Evolutionary conservation across 2,797 vertebrate genomes (phyloP).

Genomic region (Octomys mimax): DNA sequence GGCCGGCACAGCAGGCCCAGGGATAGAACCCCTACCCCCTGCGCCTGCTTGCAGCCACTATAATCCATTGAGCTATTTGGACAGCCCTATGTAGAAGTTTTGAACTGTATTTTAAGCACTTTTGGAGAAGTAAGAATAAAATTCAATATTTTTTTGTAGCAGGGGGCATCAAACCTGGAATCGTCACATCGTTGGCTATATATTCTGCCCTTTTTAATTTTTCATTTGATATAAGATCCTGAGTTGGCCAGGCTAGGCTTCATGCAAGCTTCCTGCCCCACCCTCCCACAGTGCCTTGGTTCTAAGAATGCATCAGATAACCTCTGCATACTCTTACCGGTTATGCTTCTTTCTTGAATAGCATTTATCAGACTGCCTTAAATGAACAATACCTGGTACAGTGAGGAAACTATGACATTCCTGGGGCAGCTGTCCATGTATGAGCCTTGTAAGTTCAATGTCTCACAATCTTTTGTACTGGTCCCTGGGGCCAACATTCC

Average conservation of each 20-base stretch:
- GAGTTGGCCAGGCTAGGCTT: not conserved
- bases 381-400: not conserved
- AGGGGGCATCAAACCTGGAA: not conserved
- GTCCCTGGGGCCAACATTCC: not conserved
- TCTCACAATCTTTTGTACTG: not conserved
- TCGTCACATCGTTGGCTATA: not conserved
- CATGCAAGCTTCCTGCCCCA: not conserved
- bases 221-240: not conserved
- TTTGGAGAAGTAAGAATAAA: not conserved
- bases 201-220: not conserved
- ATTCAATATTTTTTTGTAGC: not conserved
- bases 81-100: not conserved
- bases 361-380: not conserved
- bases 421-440: not conserved
- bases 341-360: not conserved
- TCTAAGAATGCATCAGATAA: not conserved
- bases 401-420: not conserved
- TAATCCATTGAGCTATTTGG: too few species aligned
- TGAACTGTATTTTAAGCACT: not conserved
- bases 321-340: not conserved
- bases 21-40: too few species aligned
- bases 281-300: not conserved
- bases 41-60: too few species aligned
- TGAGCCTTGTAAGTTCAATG: not conserved
- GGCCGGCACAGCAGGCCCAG: too few species aligned